Evolutionary conservation across 2,888 invertebrate species (phyloP).

Genomic region (Meghimatium bilineatum): DNA sequence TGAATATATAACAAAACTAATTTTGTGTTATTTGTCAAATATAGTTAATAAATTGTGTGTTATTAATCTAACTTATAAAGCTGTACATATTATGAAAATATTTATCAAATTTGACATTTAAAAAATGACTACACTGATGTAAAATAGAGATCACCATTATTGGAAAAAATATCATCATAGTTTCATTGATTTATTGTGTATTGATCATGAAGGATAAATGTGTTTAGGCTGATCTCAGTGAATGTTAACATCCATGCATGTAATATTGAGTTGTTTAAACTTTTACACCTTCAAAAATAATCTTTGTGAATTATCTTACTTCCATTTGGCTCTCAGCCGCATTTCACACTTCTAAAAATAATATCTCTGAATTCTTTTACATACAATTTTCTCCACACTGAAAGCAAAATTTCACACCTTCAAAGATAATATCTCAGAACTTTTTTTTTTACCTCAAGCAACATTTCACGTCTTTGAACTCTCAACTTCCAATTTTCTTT

Average conservation of each 20-base stretch:
- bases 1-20: background rate
- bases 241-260: background rate
- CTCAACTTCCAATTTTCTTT: too few species aligned
- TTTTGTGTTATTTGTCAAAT: background rate
- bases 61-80: background rate
- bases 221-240: background rate
- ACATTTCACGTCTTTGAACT: too few species aligned
- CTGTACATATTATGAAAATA: slow-evolving; percentile 42
- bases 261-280: background rate
- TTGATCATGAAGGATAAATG: background rate
- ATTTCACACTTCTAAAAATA: too few species aligned
- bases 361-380: too few species aligned
- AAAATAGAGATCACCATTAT: background rate
- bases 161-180: background rate
- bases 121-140: background rate
- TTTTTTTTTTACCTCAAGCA: too few species aligned
- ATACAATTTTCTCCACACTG: too few species aligned
- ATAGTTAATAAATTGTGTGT: background rate
- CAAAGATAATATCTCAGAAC: too few species aligned
- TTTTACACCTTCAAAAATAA: background rate
- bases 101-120: slow-evolving; percentile 15
- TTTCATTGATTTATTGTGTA: background rate
- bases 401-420: too few species aligned
- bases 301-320: background rate
- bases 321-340: too few species aligned